Base-by-base conservation (phyloP, 1,140 invertebrate genomes). In the Subanguina moxae region DNA sequence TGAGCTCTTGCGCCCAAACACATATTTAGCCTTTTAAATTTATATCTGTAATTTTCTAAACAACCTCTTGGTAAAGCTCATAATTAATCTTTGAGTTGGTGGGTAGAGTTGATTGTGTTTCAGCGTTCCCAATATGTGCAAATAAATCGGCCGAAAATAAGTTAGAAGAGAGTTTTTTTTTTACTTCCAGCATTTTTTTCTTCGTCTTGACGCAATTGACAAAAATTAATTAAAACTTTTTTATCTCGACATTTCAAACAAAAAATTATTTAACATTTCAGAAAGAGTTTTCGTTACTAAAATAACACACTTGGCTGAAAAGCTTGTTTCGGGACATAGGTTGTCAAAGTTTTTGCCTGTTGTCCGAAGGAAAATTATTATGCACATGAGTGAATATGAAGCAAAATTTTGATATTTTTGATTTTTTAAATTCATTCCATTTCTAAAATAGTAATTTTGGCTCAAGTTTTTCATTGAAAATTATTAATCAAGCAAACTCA, bases 71-170 rank as follows among this genome's bases (percentile, higher is more conserved):
- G 32, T 67, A 67, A 8, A 67, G 38, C 27, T 65, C 9, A 15
- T 21, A 15, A 1, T 62, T 67, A 62, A 66, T 23, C 48, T 67
- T 62, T n/a, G 65, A 67, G 32, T 62, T 30, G 9, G 65, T 67
- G 19, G 65, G 65, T 28, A 67, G 23, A 19, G 58, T 56, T 0
- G 64, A 68, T 66, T 67, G 21, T 19, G 67, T 65, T 38, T 67
- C 65, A 13, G 64, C 23, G 27, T 43, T 64, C 17, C 65, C 65
- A 66, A 67, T 67, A 46, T 67, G 65, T 15, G 67, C 65, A 9
- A 67, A 30, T 25, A 67, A 21, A 67, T 67, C 65, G 30, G 21
- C 30, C 19, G 65, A 62, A 43, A 67, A 67, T 3, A 67, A 23
- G 30, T 25, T 67, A 25, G 23, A 28, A 28, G 19, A 23, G 19